Base-by-base conservation (phyloP, 2,113 vertebrate genomes). In the Oncorhynchus gorbuscha region DNA sequence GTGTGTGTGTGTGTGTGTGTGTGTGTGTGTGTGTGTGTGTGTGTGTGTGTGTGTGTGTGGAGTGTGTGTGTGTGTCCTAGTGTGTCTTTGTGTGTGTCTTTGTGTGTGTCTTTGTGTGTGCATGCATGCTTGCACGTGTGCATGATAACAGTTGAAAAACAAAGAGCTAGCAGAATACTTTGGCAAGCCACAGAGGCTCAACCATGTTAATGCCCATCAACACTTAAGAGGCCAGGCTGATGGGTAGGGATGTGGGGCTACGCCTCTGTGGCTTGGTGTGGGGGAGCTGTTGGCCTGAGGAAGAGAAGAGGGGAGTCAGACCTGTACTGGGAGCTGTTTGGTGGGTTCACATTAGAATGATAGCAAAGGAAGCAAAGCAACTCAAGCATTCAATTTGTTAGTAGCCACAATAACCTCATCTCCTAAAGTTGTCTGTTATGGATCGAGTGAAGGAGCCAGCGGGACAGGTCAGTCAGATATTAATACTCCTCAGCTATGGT, bases 371-470 rank as follows among this genome's bases (percentile, higher is more conserved):
- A 87, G 84, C 85, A 83, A 78, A 88, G 89, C 90, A 94, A 89
- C 90, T 93, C 73, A 81, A 94, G 91, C 90, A 78, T 94, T 82
- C 91, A 87, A 81, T 95, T 94, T 95, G 89, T 89, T 92, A 89
- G 91, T 89, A 90, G 91, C 89, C 93, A 89, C 91, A 90, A 85
- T 89, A 93, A 91, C 92, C 89, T 93, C 90, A 84, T 89, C 89
- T 89, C 87, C 82, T 89, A 83, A 88, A 89, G 84, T 88, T 78
- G 84, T 87, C 82, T 73, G 87, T 89, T 82, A 20, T 87, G 89
- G 86, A 90, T 87, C 86, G 81, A 81, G 71, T 89, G 81, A 20
- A 87, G 89, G 86, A 91, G 88, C 86, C 81, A 81, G 71, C 89
- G 85, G 76, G 70, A 81, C 49, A 84, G 93, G 91, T 93, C 91